Evolutionary conservation across 2,888 invertebrate genomes (phyloP).

Genomic region (Cantharis rustica): DNA sequence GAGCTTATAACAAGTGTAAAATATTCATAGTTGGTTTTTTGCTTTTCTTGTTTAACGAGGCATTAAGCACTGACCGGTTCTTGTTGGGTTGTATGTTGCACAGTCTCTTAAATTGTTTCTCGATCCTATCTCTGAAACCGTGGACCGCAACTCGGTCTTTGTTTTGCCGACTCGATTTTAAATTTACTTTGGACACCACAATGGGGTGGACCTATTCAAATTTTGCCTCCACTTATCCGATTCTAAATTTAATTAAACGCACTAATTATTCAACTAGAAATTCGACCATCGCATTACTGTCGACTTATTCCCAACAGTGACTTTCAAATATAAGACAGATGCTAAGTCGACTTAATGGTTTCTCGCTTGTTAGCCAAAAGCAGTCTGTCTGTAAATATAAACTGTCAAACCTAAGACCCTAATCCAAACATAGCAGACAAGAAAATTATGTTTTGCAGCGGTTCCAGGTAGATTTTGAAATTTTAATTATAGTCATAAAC

Average conservation of each 20-base stretch:
- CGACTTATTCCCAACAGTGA: slow-evolving; percentile 16
- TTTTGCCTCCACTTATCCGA: background rate
- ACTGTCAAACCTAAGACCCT: slow-evolving; percentile 36
- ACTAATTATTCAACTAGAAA: slow-evolving; percentile 3
- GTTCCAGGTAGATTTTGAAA: slow-evolving; percentile 28
- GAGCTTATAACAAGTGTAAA: slow-evolving; percentile 47
- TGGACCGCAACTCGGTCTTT: slow-evolving; percentile 31
- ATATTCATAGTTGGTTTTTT: slow-evolving; percentile 47
- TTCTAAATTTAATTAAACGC: background rate
- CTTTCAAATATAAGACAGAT: slow-evolving; percentile 30
- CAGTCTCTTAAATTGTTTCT: slow-evolving; percentile 38
- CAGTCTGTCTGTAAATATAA: slow-evolving; percentile 32
- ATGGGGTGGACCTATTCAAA: background rate
- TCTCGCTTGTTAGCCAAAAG: slow-evolving; percentile 31
- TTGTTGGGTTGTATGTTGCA: slow-evolving; percentile 41
- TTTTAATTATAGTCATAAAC: slow-evolving; percentile 20
- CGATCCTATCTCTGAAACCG: slow-evolving; percentile 42
- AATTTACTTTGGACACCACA: background rate
- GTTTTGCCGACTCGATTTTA: background rate
- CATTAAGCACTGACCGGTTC: slow-evolving; percentile 43
- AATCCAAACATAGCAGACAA: slow-evolving; percentile 34
- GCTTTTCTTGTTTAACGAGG: slow-evolving; percentile 43
- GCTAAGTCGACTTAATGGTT: slow-evolving; percentile 25
- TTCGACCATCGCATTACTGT: slow-evolving; percentile 25
- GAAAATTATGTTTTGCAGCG: slow-evolving; percentile 27